phyloP scores from a whole-genome alignment of 2,888 invertebrate genomes.

The Caenorhabditis afra region DNA sequence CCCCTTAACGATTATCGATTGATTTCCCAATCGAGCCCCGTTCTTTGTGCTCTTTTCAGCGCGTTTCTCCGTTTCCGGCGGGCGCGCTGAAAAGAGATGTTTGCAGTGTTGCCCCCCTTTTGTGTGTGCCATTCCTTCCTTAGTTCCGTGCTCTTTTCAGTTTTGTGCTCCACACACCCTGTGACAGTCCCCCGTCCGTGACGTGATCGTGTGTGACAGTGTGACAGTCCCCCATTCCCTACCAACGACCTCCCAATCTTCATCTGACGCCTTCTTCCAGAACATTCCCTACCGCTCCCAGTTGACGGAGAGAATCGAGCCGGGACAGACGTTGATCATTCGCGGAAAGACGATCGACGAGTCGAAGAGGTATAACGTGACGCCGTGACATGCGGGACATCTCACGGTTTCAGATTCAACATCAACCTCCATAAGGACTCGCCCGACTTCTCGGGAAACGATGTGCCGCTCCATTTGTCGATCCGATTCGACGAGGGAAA shows the following conservation, averaged over 20 bases:
- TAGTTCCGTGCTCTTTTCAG: not conserved
- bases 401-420: constrained; percentile 73
- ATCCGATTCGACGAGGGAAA: constrained; percentile 75
- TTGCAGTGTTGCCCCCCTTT: too few relatives aligned
- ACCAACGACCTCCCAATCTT: constrained; percentile 1
- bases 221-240: not conserved
- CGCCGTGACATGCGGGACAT: too few relatives aligned
- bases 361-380: constrained; percentile 71
- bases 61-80: too few relatives aligned
- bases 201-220: not conserved
- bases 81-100: too few relatives aligned
- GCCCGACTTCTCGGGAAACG: constrained; percentile 74
- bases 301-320: constrained; percentile 74
- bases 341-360: constrained; percentile 71
- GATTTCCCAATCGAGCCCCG: too few relatives aligned
- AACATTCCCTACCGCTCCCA: constrained; percentile 74
- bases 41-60: too few relatives aligned
- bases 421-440: constrained; percentile 75
- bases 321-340: constrained; percentile 74
- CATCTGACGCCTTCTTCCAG: constrained; percentile 55
- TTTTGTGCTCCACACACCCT: not conserved
- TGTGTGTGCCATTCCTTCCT: too few relatives aligned
- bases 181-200: not conserved
- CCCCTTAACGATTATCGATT: not conserved
- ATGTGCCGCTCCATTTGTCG: constrained; percentile 73